Base-by-base conservation (phyloP, 30 jellyfish, hydroid and myxozoan species). In the Hydractinia symbiolongicarpus region DNA sequence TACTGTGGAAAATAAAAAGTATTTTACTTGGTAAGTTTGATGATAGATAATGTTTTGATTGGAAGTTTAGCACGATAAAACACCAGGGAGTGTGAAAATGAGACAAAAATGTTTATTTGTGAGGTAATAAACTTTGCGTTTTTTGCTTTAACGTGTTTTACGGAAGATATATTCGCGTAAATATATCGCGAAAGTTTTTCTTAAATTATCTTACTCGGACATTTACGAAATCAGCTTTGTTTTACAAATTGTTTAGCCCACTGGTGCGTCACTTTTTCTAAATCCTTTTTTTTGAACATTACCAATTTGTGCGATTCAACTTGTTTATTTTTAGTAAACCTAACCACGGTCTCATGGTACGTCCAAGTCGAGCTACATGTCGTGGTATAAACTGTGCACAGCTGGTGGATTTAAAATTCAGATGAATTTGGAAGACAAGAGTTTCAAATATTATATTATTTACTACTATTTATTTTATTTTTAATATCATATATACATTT, bases 281-380 rank as follows among this genome's bases (percentile, higher is more conserved):
- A 30, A 30, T 30, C 44, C 44, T 30, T 30, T 30, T n/a, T n/a
- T 30, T 30, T 30, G 44, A 30, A 30, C 44, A 30, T 30, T 30
- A 30, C 44, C 44, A 16, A 49, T 14, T 11, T 51, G 11, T 17
- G 8, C 69, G 9, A n/a, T 64, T 64, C 61, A 21, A 7, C 81
- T 8, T 19, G 44, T 15, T 64, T 55, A 14, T 19, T 79, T 72
- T 61, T 72, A 89, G 96, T 82, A 86, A 86, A 77, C 93, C 86
- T 16, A 74, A 81, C 58, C 88, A 85, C 66, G 97, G 97, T 44
- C 61, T 90, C 14, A 64, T 90, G 83, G 85, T 86, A 54, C 95
- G 95, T n/a, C 94, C 97, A 21, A 50, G 54, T 30, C 84, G 94
- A 44, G 97, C 97, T 17, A 90, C 97, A 4, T 90, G 97, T 73